A percentile compares a stretch with the other conserved stretches of the same genome.
Conservation (phyloP, 2,888 invertebrate species). For the Heliothis peltigera region DNA sequence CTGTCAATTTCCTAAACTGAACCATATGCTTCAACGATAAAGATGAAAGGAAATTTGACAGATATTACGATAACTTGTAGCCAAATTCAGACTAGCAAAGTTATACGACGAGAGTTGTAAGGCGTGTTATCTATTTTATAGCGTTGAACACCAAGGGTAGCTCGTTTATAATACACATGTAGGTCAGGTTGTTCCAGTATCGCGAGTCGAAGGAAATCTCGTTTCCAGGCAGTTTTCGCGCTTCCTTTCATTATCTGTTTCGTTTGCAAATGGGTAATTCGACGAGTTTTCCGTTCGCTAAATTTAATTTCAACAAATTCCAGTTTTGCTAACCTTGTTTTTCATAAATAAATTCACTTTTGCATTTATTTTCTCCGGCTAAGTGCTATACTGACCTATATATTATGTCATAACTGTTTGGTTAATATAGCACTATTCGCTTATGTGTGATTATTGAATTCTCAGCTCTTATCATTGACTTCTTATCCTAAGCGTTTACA, state of each 20-base stretch:
- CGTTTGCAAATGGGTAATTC: conserved; percentile 33
- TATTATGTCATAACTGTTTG: neutral
- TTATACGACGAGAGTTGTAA: too few species aligned
- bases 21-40: too few species aligned
- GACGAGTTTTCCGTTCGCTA: conserved; percentile 27
- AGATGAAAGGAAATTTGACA: too few species aligned
- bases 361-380: neutral
- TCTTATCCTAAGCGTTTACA: too few species aligned
- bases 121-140: conserved; percentile 38
- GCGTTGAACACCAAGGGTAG: conserved; percentile 40
- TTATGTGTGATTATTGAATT: too few species aligned
- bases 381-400: neutral
- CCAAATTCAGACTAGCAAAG: too few species aligned
- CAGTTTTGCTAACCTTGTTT: conserved; percentile 10
- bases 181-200: conserved; percentile 36
- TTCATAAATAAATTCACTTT: conserved; percentile 7
- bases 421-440: too few species aligned
- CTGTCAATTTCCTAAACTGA: too few species aligned
- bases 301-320: conserved; percentile 28
- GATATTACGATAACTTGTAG: too few species aligned
- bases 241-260: conserved; percentile 51
- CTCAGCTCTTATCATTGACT: too few species aligned
- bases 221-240: conserved; percentile 44
- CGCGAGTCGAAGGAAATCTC: conserved; percentile 36
- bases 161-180: conserved; percentile 16